Evolutionary conservation across 2,113 vertebrate genomes (phyloP).

Genomic region (Sarotherodon lohbergeri): DNA sequence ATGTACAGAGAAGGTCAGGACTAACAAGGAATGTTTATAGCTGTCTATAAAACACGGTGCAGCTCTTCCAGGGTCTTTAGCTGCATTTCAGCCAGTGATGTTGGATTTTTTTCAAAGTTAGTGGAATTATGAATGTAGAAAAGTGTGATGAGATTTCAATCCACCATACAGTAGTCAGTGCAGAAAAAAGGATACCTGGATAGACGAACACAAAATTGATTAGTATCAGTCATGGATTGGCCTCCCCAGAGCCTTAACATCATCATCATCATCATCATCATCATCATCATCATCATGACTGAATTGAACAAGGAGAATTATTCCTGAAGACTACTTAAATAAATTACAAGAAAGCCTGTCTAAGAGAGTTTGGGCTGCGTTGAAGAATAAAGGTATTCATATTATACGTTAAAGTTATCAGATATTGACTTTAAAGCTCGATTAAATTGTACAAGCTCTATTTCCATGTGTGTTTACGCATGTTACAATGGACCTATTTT

Average conservation of each 20-base stretch:
- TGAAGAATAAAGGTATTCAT: neutral
- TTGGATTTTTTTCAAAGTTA: neutral
- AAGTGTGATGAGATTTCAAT: neutral
- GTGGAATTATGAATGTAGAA: neutral
- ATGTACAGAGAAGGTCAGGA: neutral
- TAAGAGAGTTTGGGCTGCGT: neutral
- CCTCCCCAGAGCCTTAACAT: neutral
- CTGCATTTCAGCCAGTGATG: neutral
- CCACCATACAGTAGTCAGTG: neutral
- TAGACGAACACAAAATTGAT: neutral
- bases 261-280: neutral
- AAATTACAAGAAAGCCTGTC: neutral
- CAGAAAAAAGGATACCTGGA: neutral
- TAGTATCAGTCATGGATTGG: neutral
- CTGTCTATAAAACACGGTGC: neutral
- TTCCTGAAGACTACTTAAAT: neutral
- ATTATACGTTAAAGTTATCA: neutral
- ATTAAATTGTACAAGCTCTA: neutral
- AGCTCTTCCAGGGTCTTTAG: neutral
- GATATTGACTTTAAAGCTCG: neutral
- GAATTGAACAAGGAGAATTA: neutral
- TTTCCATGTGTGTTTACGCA: rapidly evolving
- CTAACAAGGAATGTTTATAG: neutral
- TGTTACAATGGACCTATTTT: neutral
- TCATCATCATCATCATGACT: neutral